Evolutionary conservation across 2,797 vertebrate species (phyloP), one percentile per base, ranked within the genome.

Genomic region (Cryptoblepharus egeriae): DNA sequence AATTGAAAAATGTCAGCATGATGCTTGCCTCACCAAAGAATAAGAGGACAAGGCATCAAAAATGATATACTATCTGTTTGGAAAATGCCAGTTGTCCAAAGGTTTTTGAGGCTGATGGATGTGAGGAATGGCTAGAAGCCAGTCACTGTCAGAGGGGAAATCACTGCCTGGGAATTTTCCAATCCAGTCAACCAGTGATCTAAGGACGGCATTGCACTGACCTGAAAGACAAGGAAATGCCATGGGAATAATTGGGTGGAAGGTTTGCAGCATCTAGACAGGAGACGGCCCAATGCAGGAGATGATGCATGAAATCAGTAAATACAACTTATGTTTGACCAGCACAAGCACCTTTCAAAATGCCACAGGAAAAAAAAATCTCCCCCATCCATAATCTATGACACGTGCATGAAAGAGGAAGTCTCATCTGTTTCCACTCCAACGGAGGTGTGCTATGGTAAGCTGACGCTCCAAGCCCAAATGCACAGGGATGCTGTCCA

Each of bases 221-320:
- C 63, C 71, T 69, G 52, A 49, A 90, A 79, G n/a, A 37, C 45
- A 68, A 65, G 65, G n/a, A 65, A 72, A 68, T 64, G 24, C 12
- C 39, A 71, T 16, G 1, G 1, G 61, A 71, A 68, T 57, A 84
- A 82, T 15, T 15, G 4, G 67, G 52, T 15, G 49, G 49, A 52
- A 58, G 57, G 57, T 58, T 58, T 58, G 20, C 22, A 58, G 6
- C 57, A 2, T 58, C 57, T 58, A 24, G 57, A 58, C 20, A 24
- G 18, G 57, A 58, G 22, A 58, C 8, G 20, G 18, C 57, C 57
- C 57, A 58, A 24, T 5, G 4, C 20, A 58, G 20, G 22, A 58
- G 57, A 24, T 58, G 22, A 52, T 52, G 49, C 49, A 52, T 52
- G 2, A 10, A 3, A 49, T 28, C 18, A 3, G 12, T 32, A 61